Evolutionary conservation across 1,140 invertebrate genomes (phyloP).

Genomic region (Drosophila pruinosa): DNA sequence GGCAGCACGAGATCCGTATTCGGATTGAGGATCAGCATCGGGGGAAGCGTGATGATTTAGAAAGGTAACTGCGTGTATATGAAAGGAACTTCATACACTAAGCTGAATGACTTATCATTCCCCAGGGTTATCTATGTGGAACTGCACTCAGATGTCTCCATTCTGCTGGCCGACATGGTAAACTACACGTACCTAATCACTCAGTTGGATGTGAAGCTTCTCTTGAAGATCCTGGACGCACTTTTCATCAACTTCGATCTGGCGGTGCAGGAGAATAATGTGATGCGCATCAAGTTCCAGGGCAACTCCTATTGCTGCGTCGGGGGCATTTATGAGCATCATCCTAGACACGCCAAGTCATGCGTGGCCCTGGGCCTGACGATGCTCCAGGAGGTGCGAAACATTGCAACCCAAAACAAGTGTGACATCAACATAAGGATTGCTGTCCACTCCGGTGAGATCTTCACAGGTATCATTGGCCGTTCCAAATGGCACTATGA

Average conservation of each 20-base stretch:
- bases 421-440: slow-evolving; percentile 97
- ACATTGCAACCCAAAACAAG: slow-evolving; percentile 88
- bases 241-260: slow-evolving; percentile 96
- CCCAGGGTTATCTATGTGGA: slow-evolving; percentile 92
- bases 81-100: no score
- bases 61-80: no score
- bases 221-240: slow-evolving; percentile 95
- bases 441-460: slow-evolving; percentile 95
- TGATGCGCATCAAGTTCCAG: slow-evolving; percentile 93
- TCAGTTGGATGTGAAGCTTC: slow-evolving; percentile 88
- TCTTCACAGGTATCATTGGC: slow-evolving; percentile 95
- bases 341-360: slow-evolving; percentile 90
- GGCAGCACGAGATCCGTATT: slow-evolving; percentile 89
- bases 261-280: slow-evolving; percentile 89
- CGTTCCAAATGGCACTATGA: slow-evolving; percentile 97
- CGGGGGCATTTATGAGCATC: slow-evolving; percentile 90
- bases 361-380: slow-evolving; percentile 93
- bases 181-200: slow-evolving; percentile 96
- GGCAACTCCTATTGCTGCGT: slow-evolving; percentile 97
- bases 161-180: slow-evolving; percentile 97
- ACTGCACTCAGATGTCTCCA: slow-evolving; percentile 93
- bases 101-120: background rate
- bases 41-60: background rate
- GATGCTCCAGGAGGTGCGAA: slow-evolving; percentile 95
- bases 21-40: slow-evolving; percentile 84